Conservation (phyloP, 1,140 invertebrate genomes). For the Melanaphis sacchari region DNA sequence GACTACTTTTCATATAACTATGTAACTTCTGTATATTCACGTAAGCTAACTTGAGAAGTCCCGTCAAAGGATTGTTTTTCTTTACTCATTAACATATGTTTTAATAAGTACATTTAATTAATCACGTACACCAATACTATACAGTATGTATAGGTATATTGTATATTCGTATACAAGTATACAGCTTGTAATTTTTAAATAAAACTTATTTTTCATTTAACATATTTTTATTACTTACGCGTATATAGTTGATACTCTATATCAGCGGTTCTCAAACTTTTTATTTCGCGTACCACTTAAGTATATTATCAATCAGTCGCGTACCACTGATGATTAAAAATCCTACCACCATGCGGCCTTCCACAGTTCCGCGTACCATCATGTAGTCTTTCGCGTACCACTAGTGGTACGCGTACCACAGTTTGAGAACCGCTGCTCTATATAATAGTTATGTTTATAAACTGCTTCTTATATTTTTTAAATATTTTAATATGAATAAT, state of each 20-base stretch:
- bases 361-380: too few species aligned
- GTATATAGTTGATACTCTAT: not conserved
- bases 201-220: not conserved
- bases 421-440: too few species aligned
- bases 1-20: not conserved
- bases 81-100: not conserved
- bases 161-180: not conserved
- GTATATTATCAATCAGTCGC: too few species aligned
- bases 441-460: not conserved
- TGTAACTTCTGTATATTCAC: not conserved
- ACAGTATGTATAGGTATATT: too few species aligned
- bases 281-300: too few species aligned
- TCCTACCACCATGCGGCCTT: too few species aligned
- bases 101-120: not conserved
- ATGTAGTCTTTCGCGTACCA: too few species aligned
- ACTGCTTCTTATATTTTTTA: not conserved
- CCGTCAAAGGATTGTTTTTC: not conserved
- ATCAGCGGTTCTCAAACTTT: too few species aligned
- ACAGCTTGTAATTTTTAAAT: not conserved
- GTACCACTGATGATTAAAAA: too few species aligned
- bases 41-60: not conserved
- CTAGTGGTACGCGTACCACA: too few species aligned
- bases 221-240: not conserved
- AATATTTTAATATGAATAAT: not conserved
- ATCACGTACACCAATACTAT: not conserved